A percentile compares a stretch with the other conserved stretches of the same genome.
Evolutionary conservation across 92 coral and sea anemone species (phyloP).

Genomic region (Epizoanthus rinbou): DNA sequence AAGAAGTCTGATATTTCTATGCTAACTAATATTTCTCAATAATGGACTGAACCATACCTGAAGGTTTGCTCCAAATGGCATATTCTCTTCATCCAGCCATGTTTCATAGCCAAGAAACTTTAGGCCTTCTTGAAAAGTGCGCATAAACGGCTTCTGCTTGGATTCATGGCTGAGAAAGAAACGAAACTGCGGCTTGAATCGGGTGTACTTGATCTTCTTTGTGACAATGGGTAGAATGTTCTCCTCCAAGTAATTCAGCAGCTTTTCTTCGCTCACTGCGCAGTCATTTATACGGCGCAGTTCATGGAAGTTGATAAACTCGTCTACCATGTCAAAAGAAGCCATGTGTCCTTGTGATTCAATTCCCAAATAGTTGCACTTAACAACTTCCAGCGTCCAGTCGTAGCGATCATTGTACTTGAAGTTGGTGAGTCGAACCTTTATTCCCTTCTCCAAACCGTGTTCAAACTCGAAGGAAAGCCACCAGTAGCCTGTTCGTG

Average conservation of each 20-base stretch:
- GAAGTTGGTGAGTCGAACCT: conserved; percentile 62
- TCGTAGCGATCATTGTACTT: conserved; percentile 50
- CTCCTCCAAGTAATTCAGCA: conserved; percentile 56
- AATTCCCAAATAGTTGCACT: conserved; percentile 67
- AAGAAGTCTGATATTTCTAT: no score
- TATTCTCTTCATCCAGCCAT: conserved; percentile 65
- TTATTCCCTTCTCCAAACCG: conserved; percentile 66
- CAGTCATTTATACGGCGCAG: conserved; percentile 55
- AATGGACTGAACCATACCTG: background rate
- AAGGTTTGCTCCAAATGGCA: conserved; percentile 53
- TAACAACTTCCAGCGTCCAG: conserved; percentile 71
- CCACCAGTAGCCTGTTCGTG: conserved; percentile 70
- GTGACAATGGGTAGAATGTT: conserved; percentile 67
- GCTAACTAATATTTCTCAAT: no score
- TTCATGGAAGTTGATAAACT: conserved; percentile 55
- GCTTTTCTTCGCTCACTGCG: conserved; percentile 49
- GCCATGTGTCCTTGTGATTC: conserved; percentile 46
- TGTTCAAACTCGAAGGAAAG: conserved; percentile 63
- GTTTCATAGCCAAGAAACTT: conserved; percentile 70
- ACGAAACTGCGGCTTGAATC: conserved; percentile 65
- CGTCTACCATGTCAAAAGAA: conserved; percentile 73
- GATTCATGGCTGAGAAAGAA: conserved; percentile 81
- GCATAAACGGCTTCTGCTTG: conserved; percentile 70
- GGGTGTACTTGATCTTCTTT: conserved; percentile 69
- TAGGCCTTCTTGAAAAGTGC: conserved; percentile 68